phyloP scores from a whole-genome alignment of 2,113 vertebrate genomes.

The Brachyhypopomus gauderio region DNA sequence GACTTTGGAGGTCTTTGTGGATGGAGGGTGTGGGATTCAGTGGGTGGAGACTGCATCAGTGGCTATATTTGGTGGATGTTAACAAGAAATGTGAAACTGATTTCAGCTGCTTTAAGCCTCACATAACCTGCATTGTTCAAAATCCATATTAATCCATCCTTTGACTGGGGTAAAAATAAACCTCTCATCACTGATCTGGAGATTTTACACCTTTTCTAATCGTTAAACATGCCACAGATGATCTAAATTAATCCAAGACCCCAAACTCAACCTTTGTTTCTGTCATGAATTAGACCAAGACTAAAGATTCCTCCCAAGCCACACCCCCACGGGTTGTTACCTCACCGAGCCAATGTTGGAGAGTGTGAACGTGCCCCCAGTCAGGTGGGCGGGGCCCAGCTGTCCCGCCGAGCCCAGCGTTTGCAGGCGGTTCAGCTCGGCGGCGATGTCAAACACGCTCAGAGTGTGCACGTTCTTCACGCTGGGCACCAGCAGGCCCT shows the following conservation, averaged over 20 bases:
- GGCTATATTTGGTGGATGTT: too few species aligned
- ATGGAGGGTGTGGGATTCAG: too few species aligned
- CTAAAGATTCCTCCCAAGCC: background rate
- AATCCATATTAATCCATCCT: background rate
- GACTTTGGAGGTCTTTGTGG: too few species aligned
- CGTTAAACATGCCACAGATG: background rate
- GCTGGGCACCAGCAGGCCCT: constrained; percentile 74
- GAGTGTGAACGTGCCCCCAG: constrained; percentile 90
- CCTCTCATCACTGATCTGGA: background rate
- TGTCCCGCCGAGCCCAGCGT: constrained; percentile 80
- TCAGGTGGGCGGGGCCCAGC: constrained; percentile 84
- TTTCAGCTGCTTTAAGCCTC: too few species aligned
- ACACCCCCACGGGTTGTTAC: background rate
- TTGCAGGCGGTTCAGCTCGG: constrained; percentile 88
- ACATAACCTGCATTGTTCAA: background rate
- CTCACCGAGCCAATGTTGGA: constrained; percentile 96
- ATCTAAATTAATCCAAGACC: background rate
- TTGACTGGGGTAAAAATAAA: background rate
- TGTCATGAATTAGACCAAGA: background rate
- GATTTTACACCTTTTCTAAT: background rate
- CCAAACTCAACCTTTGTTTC: background rate
- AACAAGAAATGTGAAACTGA: too few species aligned
- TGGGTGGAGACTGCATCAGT: too few species aligned
- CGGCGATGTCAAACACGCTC: constrained; percentile 86
- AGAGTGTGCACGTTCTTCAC: constrained; percentile 87